Conservation (phyloP, 1,140 invertebrate genomes). For the Heliconius nattereri region DNA sequence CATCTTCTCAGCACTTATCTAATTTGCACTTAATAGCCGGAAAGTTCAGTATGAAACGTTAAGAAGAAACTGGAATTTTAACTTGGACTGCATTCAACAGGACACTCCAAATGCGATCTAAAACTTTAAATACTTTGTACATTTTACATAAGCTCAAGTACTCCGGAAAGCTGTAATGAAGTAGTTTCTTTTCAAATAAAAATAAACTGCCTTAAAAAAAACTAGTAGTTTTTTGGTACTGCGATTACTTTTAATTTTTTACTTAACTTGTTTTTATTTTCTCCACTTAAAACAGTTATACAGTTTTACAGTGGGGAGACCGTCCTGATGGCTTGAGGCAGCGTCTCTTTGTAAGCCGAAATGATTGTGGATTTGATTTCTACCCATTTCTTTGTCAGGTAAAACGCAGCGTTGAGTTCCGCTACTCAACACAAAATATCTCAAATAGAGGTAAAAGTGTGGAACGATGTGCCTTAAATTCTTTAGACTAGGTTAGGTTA, state of each 20-base stretch:
- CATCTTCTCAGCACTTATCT: slow-evolving; percentile 19
- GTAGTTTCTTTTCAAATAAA: slow-evolving; percentile 13
- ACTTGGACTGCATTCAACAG: slow-evolving; percentile 19
- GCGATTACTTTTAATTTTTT: neutral
- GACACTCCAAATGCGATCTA: slow-evolving; percentile 15
- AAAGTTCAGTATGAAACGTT: slow-evolving; percentile 20
- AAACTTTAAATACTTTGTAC: slow-evolving; percentile 9
- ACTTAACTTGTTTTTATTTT: neutral
- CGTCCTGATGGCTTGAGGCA: too few species aligned
- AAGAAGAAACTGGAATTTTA: slow-evolving; percentile 12
- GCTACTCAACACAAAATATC: too few species aligned
- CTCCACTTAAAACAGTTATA: too few species aligned
- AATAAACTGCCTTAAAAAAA: neutral
- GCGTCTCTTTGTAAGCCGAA: too few species aligned
- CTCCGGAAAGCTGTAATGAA: slow-evolving; percentile 6
- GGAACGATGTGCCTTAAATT: too few species aligned
- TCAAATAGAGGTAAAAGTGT: too few species aligned
- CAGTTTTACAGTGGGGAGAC: too few species aligned
- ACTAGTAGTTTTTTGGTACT: neutral
- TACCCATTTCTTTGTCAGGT: too few species aligned
- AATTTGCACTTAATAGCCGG: slow-evolving; percentile 23
- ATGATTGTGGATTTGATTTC: too few species aligned
- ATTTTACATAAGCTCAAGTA: slow-evolving; percentile 13
- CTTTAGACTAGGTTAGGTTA: too few species aligned
- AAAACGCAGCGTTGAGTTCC: too few species aligned